Base-by-base conservation (phyloP, 2,888 invertebrate genomes). In the Callimorpha dominula region DNA sequence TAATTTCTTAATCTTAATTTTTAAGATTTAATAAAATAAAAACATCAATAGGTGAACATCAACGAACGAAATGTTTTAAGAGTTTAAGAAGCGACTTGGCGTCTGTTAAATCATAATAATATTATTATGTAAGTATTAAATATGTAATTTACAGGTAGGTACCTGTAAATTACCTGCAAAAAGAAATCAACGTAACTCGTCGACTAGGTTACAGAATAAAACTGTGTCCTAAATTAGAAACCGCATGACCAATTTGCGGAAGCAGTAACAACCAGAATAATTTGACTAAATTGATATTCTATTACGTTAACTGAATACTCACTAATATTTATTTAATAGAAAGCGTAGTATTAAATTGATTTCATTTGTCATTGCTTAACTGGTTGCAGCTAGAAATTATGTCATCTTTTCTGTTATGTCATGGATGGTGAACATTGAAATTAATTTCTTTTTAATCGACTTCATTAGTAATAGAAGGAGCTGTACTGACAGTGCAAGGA, bases 341-440 rank as follows among this genome's bases (percentile, higher is more conserved):
- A 67, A 54, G 67, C 50, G 54, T 67, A 54, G 14, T n/a, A 43
- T 54, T 11, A 54, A 12, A 54, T n/a, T 42, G 40, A 52, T 40
- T 17, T 54, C 54, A 54, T 43, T 54, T 54, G 12, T 66, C 40
- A 66, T 54, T 67, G 7, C 54, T 31, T 46, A 50, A 65, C 65
- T 50, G 31, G 15, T 31, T 65, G 49, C 20, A 49, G 20, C 49
- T 65, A 7, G 4, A 31, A 65, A 65, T 65, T 65, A 65, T 65
- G 17, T 65, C 65, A 65, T 20, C 15, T 49, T 20, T 65, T 65
- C 31, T 20, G 65, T 65, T 65, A 64, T 64, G 11, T 65, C 65
- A 46, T 49, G 31, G 3, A 42, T 17, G 42, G 7, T 42, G 14
- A 15, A 65, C 15, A 20, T 49, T 65, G 20, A 46, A 12, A 49